These are phyloP conservation scores for Monomorium pharaonis DNA, from an alignment of 1,140 invertebrate genomes.

Conservation along the genomic window DNA sequence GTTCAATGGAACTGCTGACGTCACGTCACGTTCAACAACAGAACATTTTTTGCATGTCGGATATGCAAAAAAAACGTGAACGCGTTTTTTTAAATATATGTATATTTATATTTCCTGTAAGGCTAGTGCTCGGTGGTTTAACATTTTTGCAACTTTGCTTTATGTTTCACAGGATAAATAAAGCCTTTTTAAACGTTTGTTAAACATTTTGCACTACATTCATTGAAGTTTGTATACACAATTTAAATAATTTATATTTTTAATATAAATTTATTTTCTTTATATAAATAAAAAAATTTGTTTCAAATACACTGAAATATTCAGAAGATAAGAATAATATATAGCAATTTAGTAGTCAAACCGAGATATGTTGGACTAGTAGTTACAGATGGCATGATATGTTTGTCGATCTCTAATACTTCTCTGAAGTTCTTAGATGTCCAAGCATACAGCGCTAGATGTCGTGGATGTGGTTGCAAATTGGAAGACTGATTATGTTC, in stretches of 20 bases:
- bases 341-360: background rate
- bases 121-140: background rate
- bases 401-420: background rate
- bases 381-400: conserved; percentile 21
- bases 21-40: background rate
- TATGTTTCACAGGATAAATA: background rate
- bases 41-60: too few relatives aligned
- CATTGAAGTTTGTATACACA: background rate
- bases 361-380: background rate
- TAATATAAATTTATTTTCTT: background rate
- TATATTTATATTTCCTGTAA: background rate
- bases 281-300: background rate
- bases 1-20: background rate
- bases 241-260: background rate
- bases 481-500: background rate
- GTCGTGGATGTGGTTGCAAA: background rate
- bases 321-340: background rate
- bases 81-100: background rate
- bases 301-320: background rate
- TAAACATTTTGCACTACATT: background rate
- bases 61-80: too few relatives aligned
- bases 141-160: background rate
- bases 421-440: background rate
- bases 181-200: background rate
- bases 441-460: background rate